Evolutionary conservation across 2,888 invertebrate genomes (phyloP).

Genomic region (Noctuana brunneofusca): DNA sequence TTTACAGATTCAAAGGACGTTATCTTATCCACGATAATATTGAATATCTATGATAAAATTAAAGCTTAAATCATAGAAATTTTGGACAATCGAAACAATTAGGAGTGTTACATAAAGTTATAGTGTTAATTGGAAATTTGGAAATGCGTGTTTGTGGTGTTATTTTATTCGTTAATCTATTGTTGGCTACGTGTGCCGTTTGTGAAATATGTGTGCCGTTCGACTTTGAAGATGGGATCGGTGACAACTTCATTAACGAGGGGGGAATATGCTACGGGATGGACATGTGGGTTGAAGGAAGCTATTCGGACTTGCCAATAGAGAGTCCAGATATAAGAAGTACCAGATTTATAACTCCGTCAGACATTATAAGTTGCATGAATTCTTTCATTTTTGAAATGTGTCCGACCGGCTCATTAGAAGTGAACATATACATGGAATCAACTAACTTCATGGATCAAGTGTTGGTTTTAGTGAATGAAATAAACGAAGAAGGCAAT

Average conservation of each 20-base stretch:
- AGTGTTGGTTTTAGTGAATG: conserved; percentile 49
- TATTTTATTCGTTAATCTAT: conserved; percentile 18
- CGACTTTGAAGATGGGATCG: conserved; percentile 51
- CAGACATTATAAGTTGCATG: conserved; percentile 41
- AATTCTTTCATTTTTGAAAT: conserved; percentile 47
- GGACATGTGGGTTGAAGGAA: conserved; percentile 46
- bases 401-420: conserved; percentile 48
- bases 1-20: conserved; percentile 38
- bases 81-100: conserved; percentile 41
- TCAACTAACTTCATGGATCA: conserved; percentile 42
- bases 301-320: conserved; percentile 44
- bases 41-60: conserved; percentile 43
- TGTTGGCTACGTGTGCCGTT: conserved; percentile 40
- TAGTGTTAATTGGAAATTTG: conserved; percentile 14
- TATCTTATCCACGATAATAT: conserved; percentile 47
- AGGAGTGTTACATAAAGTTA: conserved; percentile 38
- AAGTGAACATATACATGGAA: conserved; percentile 53
- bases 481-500: conserved; percentile 39
- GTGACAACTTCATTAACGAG: conserved; percentile 46
- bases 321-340: conserved; percentile 45
- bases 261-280: conserved; percentile 42
- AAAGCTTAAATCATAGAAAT: conserved; percentile 39
- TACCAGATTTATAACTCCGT: conserved; percentile 46
- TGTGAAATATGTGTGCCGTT: conserved; percentile 53
- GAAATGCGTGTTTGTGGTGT: conserved; percentile 34